Base-by-base conservation (phyloP, 2,888 invertebrate genomes). In the Nemoura dubitans region DNA sequence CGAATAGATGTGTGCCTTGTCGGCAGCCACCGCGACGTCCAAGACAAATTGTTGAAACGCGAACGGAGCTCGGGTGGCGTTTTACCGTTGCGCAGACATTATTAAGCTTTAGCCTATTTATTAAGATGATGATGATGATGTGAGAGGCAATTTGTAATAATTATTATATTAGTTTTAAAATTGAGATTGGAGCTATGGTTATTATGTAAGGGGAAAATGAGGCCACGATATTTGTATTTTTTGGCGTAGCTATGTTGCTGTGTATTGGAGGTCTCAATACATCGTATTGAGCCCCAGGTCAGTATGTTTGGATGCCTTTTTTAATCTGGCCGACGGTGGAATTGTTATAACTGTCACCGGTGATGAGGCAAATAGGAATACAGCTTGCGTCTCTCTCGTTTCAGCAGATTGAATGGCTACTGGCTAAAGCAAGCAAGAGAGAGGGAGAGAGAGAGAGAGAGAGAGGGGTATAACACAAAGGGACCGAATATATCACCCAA, bases 101-200 rank as follows among this genome's bases (percentile, higher is more conserved):
- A 59, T 59, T 59, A 59, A 59, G 59, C 59, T 59, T 59, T 59
- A 59, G 59, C 59, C 59, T 59, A 59, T 59, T 59, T 59, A 59
- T 59, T 59, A 59, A 59, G 59, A 59, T 59, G 21, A 59, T 59
- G 59, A 59, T 59, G 59, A 59, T 59, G 59, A 59, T 59, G 59
- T 59, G 59, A 59, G 59, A 59, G 59, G 16, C 59, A 59, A 59
- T 59, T 59, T 59, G 59, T 59, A 59, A 59, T 59, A 59, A 59
- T 59, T 59, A 59, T 59, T 59, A 21, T 21, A 59, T 59, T 59
- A 59, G 59, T 59, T 59, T 59, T 59, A 59, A 59, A 59, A 59
- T 59, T 59, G 59, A 59, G 59, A 59, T 59, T 59, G 59, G 59
- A 36, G 36, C 3, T 36, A 10, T 36, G 36, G 3, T 10, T 36